These are phyloP conservation scores for Piaya cayana DNA, from an alignment of 2,113 vertebrate species.

Conservation along the genomic window DNA sequence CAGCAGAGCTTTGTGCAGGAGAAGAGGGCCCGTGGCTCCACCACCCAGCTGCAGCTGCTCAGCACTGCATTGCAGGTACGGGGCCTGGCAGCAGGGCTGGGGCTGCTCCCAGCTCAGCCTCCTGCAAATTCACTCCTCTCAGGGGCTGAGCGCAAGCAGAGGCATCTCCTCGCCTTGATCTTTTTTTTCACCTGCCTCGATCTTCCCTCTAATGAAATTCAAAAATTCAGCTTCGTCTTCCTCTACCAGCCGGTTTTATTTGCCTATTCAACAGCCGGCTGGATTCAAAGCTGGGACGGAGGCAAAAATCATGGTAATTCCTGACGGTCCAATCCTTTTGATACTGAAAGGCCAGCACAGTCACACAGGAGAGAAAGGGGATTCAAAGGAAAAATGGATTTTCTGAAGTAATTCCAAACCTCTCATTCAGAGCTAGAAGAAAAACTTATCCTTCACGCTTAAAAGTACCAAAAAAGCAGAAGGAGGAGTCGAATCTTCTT, in stretches of 20 bases:
- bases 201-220: neutral
- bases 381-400: conserved; percentile 2
- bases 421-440: neutral
- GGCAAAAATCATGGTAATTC: neutral
- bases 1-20: conserved; percentile 54
- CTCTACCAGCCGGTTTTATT: conserved; percentile 47
- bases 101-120: conserved; percentile 28
- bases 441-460: neutral
- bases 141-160: neutral
- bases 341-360: neutral
- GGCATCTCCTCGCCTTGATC: neutral
- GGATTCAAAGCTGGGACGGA: neutral
- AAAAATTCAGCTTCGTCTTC: conserved; percentile 11
- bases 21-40: conserved; percentile 49
- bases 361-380: neutral
- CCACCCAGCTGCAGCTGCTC: conserved; percentile 79
- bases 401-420: conserved; percentile 24
- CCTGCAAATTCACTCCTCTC: conserved; percentile 27
- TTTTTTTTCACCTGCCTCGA: neutral
- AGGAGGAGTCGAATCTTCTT: neutral
- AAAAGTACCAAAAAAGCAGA: neutral
- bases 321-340: neutral
- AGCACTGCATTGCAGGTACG: conserved; percentile 92
- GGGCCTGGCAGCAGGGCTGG: conserved; percentile 53
- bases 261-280: conserved; percentile 30